Percentiles rank a stretch among this genome's conserved stretches.
These are phyloP conservation scores for Eupithecia pulchellata DNA, from an alignment of 2,888 invertebrate species.

Conservation along the genomic window DNA sequence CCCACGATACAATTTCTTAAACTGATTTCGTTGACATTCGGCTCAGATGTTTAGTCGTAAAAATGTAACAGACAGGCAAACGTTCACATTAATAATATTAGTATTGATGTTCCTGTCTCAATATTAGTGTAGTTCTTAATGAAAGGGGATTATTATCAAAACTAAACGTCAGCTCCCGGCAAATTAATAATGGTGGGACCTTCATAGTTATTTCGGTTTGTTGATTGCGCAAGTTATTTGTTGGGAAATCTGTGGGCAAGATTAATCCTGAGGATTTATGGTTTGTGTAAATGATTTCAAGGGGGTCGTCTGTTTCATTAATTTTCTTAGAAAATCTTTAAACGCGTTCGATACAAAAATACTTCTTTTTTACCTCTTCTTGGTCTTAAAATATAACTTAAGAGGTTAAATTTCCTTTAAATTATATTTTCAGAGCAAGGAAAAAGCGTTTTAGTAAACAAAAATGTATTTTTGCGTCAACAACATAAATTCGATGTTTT, in stretches of 20 bases:
- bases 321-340: background rate
- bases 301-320: background rate
- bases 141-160: constrained; percentile 31
- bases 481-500: constrained; percentile 4
- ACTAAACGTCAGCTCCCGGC: constrained; percentile 24
- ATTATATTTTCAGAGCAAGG: no score
- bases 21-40: background rate
- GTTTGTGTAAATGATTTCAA: background rate
- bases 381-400: background rate
- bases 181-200: constrained; percentile 40
- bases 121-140: constrained; percentile 17
- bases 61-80: background rate
- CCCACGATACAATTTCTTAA: background rate
- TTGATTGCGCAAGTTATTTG: constrained; percentile 28
- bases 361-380: background rate
- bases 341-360: background rate
- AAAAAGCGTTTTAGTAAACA: background rate
- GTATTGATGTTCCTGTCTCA: background rate
- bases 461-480: background rate
- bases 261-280: constrained; percentile 26
- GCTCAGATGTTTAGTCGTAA: background rate
- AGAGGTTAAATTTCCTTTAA: background rate
- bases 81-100: background rate
- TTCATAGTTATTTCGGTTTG: constrained; percentile 40
- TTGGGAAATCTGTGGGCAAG: constrained; percentile 26